These are phyloP conservation scores for Rhincodon typus DNA, from an alignment of 2,797 vertebrate genomes.

Conservation along the genomic window DNA sequence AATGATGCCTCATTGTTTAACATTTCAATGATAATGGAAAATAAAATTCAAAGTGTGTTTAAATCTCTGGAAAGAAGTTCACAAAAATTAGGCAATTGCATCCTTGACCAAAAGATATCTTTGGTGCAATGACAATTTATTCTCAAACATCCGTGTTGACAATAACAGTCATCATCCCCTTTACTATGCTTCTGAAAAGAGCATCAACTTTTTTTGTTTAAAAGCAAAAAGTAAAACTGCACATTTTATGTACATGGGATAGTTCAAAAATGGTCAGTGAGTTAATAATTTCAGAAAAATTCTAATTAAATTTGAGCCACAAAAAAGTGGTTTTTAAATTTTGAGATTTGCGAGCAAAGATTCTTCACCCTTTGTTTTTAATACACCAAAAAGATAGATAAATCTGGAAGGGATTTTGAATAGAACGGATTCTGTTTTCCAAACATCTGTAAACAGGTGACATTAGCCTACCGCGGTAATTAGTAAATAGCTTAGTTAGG, in stretches of 20 bases:
- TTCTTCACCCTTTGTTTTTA: background rate
- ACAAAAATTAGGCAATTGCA: background rate
- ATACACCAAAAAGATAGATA: background rate
- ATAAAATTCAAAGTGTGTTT: background rate
- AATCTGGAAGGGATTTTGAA: background rate
- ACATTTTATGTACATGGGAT: no score
- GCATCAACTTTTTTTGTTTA: no score
- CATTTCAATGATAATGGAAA: background rate
- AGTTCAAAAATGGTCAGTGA: no score
- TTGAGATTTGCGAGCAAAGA: background rate
- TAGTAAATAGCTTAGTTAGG: background rate
- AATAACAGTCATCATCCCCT: background rate
- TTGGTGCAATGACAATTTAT: background rate
- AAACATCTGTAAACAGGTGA: background rate
- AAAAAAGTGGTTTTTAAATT: background rate
- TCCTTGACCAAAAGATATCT: background rate
- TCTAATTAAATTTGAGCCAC: background rate
- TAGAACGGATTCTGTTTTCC: background rate
- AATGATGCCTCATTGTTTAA: background rate
- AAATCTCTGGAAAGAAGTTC: background rate
- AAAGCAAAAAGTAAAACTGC: no score
- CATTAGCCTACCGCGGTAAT: background rate
- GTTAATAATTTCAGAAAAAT: no score
- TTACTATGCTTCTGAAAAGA: background rate
- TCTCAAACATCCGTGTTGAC: background rate